Evolutionary conservation across 2,113 vertebrate species (phyloP).

Genomic region (Fulica atra): DNA sequence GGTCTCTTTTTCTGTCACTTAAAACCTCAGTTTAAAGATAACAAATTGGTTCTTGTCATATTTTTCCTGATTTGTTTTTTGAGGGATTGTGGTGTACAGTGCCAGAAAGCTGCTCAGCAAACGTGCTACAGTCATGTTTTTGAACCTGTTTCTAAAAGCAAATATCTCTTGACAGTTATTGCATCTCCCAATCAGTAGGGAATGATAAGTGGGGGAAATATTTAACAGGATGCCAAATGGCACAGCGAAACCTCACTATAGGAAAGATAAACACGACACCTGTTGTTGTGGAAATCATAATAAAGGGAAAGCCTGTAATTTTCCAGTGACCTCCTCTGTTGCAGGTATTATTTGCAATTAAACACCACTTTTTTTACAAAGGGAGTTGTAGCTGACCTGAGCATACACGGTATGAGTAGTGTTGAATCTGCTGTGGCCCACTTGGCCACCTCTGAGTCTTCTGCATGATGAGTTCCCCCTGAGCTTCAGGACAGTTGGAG

Average conservation of each 20-base stretch:
- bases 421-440: too few relatives aligned
- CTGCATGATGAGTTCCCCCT: neutral
- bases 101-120: neutral
- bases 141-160: neutral
- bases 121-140: rapidly evolving
- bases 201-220: neutral
- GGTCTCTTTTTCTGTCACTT: neutral
- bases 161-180: neutral
- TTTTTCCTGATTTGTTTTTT: neutral
- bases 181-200: neutral
- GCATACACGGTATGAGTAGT: rapidly evolving
- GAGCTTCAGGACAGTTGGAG: neutral
- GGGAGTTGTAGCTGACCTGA: neutral
- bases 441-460: neutral
- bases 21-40: neutral
- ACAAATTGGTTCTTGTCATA: neutral
- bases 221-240: neutral
- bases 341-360: neutral
- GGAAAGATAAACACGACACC: neutral
- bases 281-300: neutral
- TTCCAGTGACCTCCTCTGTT: neutral
- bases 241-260: neutral
- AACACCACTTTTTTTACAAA: neutral
- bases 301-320: neutral
- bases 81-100: neutral